Percentiles rank a stretch among this genome's conserved stretches.
Evolutionary conservation across 2,113 vertebrate genomes (phyloP).

Genomic region (Scytalopus superciliaris): DNA sequence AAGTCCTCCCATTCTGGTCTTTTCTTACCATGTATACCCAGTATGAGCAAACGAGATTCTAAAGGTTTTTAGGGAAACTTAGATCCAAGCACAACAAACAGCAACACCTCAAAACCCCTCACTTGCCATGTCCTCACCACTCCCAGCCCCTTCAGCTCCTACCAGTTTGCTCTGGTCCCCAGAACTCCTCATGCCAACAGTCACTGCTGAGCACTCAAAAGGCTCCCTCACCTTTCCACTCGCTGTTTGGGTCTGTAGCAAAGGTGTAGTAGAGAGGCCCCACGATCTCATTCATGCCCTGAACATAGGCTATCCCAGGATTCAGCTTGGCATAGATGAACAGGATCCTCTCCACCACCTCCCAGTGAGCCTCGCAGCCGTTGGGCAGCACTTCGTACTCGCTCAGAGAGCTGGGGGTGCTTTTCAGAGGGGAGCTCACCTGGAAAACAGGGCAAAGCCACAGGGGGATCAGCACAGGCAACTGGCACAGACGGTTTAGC

Average conservation of each 20-base stretch:
- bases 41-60: background rate
- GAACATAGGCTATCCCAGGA: constrained; percentile 94
- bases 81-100: background rate
- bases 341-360: constrained; percentile 96
- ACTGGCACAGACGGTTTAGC: background rate
- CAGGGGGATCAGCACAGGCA: background rate
- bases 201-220: background rate
- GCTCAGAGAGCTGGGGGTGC: constrained; percentile 77
- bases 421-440: constrained; percentile 93
- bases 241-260: constrained; percentile 89
- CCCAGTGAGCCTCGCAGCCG: constrained; percentile 95
- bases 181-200: background rate
- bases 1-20: background rate
- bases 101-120: background rate
- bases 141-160: background rate
- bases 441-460: constrained; percentile 41
- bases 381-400: constrained; percentile 90
- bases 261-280: constrained; percentile 98
- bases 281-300: constrained; percentile 98
- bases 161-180: background rate
- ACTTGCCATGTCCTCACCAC: background rate
- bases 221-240: constrained; percentile 88
- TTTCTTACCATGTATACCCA: background rate
- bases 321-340: constrained; percentile 99
- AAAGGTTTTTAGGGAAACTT: background rate